Evolutionary conservation across 2,797 vertebrate genomes (phyloP).

Genomic region (Liasis olivaceus): DNA sequence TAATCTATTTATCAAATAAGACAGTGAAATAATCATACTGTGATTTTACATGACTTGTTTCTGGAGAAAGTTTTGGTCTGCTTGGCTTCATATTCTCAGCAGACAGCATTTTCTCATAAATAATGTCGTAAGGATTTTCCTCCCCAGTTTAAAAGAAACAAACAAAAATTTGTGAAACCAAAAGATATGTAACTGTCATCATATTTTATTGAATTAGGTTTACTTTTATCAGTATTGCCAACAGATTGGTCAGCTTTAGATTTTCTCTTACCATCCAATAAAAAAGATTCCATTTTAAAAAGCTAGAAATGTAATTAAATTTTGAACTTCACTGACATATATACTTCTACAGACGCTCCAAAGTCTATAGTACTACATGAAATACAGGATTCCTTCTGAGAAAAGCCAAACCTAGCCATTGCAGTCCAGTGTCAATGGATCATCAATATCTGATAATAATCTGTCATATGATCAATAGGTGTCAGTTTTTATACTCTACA

Average conservation of each 20-base stretch:
- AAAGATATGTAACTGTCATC: background rate
- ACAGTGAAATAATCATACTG: background rate
- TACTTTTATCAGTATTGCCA: background rate
- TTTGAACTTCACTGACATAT: background rate
- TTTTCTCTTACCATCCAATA: background rate
- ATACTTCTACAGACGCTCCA: background rate
- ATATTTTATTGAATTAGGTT: background rate
- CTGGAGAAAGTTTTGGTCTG: background rate
- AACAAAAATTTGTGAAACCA: background rate
- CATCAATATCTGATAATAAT: background rate
- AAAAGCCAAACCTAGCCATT: background rate
- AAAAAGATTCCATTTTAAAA: background rate
- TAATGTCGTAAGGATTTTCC: background rate
- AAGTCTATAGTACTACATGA: background rate
- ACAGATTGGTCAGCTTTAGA: background rate
- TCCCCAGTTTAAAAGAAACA: background rate
- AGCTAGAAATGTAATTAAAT: background rate
- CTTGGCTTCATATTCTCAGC: background rate
- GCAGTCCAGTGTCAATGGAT: background rate
- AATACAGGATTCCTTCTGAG: background rate
- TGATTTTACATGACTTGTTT: background rate
- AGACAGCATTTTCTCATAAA: background rate
- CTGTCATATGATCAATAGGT: background rate
- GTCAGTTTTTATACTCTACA: background rate
- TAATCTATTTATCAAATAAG: background rate